Base-by-base conservation (phyloP, 2,113 vertebrate genomes). In the Pristiophorus japonicus region DNA sequence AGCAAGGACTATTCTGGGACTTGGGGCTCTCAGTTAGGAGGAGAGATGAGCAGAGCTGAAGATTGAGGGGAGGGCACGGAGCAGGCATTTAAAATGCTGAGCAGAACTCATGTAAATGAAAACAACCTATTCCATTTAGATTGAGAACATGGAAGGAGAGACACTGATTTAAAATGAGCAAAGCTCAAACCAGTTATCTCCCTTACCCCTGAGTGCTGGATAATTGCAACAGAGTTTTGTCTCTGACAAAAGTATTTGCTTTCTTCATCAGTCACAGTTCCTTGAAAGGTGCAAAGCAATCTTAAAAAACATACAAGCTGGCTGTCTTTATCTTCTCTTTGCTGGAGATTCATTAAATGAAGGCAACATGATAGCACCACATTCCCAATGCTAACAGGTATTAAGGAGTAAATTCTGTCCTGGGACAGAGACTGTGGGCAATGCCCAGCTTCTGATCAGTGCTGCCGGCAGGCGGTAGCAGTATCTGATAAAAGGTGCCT, bases 91-190 rank as follows among this genome's bases (percentile, higher is more conserved):
- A 90, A 90, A 62, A 62, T 62, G 55, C 87, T 90, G 87, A 90
- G 51, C 87, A n/a, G 51, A 90, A 18, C n/a, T n/a, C 87, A 14
- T 62, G 87, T 7, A 90, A 90, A 18, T 62, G 55, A 62, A 90
- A 90, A 62, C 87, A 90, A n/a, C 30, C 51, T 20, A 62, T 90
- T 51, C 87, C 87, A 90, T 62, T 90, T 90, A 62, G 30, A 90
- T 62, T 62, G 84, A 51, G 84, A 87, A 7, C 84, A 87, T 42
- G 11, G 87, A 87, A 55, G 85, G 85, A 24, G 59, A 63, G 16
- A 6, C 34, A 65, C 34, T 38, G n/a, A 62, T 90, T 59, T 90
- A 20, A 90, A 90, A 90, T 90, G 87, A n/a, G 34, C 30, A 62
- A 59, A 62, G 55, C 30, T 90, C 87, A 34, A 30, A 90, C 30